Percentiles rank a stretch among this genome's conserved stretches.
Evolutionary conservation across 2,888 invertebrate genomes (phyloP).

Genomic region (Epinotia nisella): DNA sequence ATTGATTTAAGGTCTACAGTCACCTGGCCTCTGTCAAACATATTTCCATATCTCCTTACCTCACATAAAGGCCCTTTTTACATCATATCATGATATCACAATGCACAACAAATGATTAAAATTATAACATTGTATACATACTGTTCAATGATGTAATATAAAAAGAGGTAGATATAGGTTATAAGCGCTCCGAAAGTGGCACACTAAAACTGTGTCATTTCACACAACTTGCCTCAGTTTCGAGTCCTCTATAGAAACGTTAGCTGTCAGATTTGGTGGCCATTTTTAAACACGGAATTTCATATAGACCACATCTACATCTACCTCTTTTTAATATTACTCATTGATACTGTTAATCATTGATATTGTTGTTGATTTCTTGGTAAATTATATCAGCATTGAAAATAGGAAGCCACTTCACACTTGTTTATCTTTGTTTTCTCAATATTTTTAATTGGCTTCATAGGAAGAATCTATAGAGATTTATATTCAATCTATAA

Average conservation of each 20-base stretch:
- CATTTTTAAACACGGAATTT: too few relatives aligned
- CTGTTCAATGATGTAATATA: constrained; percentile 19
- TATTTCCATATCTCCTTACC: not conserved
- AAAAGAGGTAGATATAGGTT: too few relatives aligned
- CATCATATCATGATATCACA: constrained; percentile 32
- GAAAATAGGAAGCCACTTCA: not conserved
- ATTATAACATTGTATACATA: not conserved
- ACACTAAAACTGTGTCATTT: too few relatives aligned
- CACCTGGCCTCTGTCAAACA: not conserved
- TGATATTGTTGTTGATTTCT: constrained; percentile 25
- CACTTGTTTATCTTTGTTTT: not conserved
- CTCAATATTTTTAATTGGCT: not conserved
- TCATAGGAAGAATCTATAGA: too few relatives aligned
- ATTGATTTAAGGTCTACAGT: not conserved
- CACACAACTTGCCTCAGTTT: too few relatives aligned
- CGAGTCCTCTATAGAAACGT: too few relatives aligned
- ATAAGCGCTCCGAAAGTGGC: too few relatives aligned
- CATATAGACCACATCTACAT: too few relatives aligned
- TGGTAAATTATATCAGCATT: constrained; percentile 10
- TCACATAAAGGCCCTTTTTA: not conserved
- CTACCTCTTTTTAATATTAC: too few relatives aligned
- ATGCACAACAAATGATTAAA: constrained; percentile 29
- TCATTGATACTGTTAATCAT: too few relatives aligned
- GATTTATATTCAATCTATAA: not conserved
- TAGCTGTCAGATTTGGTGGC: too few relatives aligned